phyloP scores from a whole-genome alignment of 2,888 invertebrate species.

The Psylliodes chrysocephalus region DNA sequence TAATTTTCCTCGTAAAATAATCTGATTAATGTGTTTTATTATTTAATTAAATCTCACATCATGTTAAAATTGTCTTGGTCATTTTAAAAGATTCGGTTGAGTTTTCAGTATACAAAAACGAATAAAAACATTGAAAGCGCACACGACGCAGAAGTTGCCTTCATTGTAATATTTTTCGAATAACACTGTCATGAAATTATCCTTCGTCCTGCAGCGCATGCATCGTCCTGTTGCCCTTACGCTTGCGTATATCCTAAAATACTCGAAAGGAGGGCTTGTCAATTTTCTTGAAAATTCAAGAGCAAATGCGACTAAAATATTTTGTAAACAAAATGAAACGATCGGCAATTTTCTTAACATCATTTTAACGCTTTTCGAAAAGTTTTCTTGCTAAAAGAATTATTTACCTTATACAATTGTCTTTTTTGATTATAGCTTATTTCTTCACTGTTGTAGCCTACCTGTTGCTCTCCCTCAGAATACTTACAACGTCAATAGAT shows the following conservation, averaged over 20 bases:
- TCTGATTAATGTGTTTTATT: background rate
- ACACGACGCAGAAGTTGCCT: background rate
- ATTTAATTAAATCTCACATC: constrained; percentile 12
- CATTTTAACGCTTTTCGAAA: background rate
- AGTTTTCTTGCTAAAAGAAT: background rate
- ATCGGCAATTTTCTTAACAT: no score
- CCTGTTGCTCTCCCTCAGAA: background rate
- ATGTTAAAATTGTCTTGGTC: background rate
- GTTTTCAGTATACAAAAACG: background rate
- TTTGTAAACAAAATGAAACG: background rate
- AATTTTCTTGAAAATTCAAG: background rate
- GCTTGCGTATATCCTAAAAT: constrained; percentile 43
- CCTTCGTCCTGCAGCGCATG: constrained; percentile 35
- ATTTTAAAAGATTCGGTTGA: constrained; percentile 2
- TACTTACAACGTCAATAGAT: background rate
- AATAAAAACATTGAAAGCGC: background rate
- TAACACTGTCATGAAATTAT: constrained; percentile 26
- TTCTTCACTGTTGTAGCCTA: background rate
- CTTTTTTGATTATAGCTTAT: background rate
- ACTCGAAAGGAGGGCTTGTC: background rate
- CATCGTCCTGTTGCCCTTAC: constrained; percentile 42
- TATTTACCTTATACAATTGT: background rate
- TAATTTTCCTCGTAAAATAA: constrained; percentile 30
- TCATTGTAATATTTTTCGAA: constrained; percentile 21
- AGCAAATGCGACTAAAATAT: background rate